Base-by-base conservation (phyloP, 2,797 vertebrate species). In the Lophius americanus region DNA sequence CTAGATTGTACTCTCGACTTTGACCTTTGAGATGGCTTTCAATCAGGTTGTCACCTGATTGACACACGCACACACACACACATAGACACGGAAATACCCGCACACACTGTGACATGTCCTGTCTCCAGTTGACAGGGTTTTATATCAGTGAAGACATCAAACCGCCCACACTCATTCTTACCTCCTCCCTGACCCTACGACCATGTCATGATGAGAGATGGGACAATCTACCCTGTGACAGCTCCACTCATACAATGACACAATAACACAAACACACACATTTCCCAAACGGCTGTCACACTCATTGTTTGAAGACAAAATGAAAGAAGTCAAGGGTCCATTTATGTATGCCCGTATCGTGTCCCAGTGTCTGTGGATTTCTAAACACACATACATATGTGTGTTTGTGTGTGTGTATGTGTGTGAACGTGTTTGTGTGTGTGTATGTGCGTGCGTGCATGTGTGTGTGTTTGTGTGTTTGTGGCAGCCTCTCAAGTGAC, bases 71-170 rank as follows among this genome's bases (percentile, higher is more conserved):
- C 60, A 67, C 32, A 59, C 38, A 58, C 63, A 53, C 46, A 69
- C 59, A 64, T 54, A 72, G 51, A 67, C 68, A 53, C 48, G 63
- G 48, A 55, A 49, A 49, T 58, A 77, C 65, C 53, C 73, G 59
- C 62, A 42, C 39, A 32, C 41, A 32, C 9, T 60, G 65, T 83
- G 86, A 88, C 82, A 89, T 81, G 69, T 68, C 81, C 75, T 84
- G 85, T 89, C 85, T 84, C 67, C 74, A 81, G 73, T 65, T 88
- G 86, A 89, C 89, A 88, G 85, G 86, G 86, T 82, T 89, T 91
- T 90, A 88, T 90, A 90, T 88, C 88, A 87, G 80, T 72, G 78
- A 72, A 81, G 85, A 88, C 87, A 89, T 86, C 79, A 81, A 86
- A 82, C 72, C 47, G 60, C 62, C 76, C 79, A 75, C 72, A 70